Conservation (phyloP, 2,113 vertebrate species). For the Cebus imitator region DNA sequence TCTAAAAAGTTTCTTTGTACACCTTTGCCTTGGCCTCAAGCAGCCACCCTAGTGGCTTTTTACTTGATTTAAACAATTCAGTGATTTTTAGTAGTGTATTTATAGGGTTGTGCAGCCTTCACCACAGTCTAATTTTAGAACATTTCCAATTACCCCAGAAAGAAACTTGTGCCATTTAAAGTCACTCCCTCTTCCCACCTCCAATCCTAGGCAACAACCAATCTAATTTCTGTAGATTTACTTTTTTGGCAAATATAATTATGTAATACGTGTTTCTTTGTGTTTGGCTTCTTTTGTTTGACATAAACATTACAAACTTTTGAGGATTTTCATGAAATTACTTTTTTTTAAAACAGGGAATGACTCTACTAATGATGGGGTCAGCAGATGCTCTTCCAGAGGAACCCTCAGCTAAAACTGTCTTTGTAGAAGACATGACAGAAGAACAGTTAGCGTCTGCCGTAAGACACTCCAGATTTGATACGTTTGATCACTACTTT, state of each 20-base stretch:
- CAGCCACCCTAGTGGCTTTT: neutral
- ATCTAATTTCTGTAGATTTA: slow-evolving; percentile 1
- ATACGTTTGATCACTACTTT: neutral
- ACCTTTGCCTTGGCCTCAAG: neutral
- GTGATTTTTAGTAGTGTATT: neutral
- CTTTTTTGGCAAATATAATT: neutral
- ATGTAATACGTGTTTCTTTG: neutral
- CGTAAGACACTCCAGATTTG: slow-evolving; percentile 83
- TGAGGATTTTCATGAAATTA: neutral
- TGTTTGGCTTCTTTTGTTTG: slow-evolving; percentile 19
- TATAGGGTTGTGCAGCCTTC: neutral
- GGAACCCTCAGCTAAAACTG: slow-evolving; percentile 92
- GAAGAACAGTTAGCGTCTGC: slow-evolving; percentile 98
- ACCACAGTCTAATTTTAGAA: neutral
- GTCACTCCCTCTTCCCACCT: neutral
- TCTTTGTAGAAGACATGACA: slow-evolving; percentile 99
- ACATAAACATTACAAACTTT: neutral
- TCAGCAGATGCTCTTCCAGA: slow-evolving; percentile 96
- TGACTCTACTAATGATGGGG: slow-evolving; percentile 98
- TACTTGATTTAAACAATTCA: neutral
- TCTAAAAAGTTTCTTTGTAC: neutral
- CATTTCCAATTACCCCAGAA: neutral
- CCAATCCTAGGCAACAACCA: neutral
- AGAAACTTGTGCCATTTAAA: neutral
- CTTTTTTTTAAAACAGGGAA: slow-evolving; percentile 87